Base-by-base conservation (phyloP, 2,113 vertebrate species). In the Thinocorus orbignyianus region DNA sequence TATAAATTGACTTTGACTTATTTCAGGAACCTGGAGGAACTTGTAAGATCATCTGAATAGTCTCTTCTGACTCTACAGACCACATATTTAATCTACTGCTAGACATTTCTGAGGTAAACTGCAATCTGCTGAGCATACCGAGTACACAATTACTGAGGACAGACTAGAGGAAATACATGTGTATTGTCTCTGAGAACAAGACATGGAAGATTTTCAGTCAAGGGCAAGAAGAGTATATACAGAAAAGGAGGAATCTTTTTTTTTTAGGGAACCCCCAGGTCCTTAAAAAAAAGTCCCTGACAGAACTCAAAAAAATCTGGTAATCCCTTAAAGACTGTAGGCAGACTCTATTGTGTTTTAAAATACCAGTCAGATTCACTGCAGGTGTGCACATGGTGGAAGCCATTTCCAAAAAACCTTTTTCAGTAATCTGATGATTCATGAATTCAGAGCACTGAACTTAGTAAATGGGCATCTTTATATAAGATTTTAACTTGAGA, bases 321-420 rank as follows among this genome's bases (percentile, higher is more conserved):
- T 44, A 66, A 41, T 48, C 6, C 3, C 9, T 72, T 86, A 37
- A 88, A 49, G 35, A 61, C 17, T 19, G 4, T 60, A 52, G 25
- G 37, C 4, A 51, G 39, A 23, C 8, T 20, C 10, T 71, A 10
- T 55, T 65, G 1, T 66, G 25, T 79, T 44, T 54, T 28, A 82
- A 82, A 81, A 44, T 28, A 8, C 3, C 23, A 33, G 6, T 39
- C 7, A 62, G 23, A 76, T 62, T 80, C 15, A 39, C 17, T 19
- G 23, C 3, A 51, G 35, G 41, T 30, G 16, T 73, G 35, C 25
- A 26, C 2, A 3, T 17, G 6, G 4, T 46, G 5, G 23, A 66
- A 57, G 23, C 1, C 0, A 0, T 48, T 91, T 48, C 15, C 11
- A 26, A 17, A 62, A 74, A 74, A 1, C 3, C 3, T 69, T 60